Percentiles rank a stretch among this genome's conserved stretches.
Conservation (phyloP, 2,113 vertebrate species). For the pig (Sus scrofa) region T2T-Sscrofa CM000812.6:116753001-116753500, state of each 20-base stretch:
- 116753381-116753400: conserved; percentile 16
- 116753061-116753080: no score
- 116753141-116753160: neutral
- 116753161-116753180: no score
- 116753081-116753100: neutral
- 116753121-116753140: neutral
- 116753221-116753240: no score
- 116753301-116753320: neutral
- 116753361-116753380: conserved; percentile 5
- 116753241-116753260: no score
- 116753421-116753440: no score
- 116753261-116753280: neutral
- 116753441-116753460: neutral
- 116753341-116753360: conserved; percentile 33
- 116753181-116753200: no score
- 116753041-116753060: neutral
- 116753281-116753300: neutral
- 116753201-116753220: no score
- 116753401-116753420: no score
- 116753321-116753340: neutral
- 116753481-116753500: no score
- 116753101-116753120: neutral
- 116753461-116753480: no score
- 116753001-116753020: no score
- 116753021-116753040: no score